A percentile compares a stretch with the other conserved stretches of the same genome.
phyloP scores from a whole-genome alignment of 2,888 invertebrate genomes.

The Digitonthophagus gazella region DNA sequence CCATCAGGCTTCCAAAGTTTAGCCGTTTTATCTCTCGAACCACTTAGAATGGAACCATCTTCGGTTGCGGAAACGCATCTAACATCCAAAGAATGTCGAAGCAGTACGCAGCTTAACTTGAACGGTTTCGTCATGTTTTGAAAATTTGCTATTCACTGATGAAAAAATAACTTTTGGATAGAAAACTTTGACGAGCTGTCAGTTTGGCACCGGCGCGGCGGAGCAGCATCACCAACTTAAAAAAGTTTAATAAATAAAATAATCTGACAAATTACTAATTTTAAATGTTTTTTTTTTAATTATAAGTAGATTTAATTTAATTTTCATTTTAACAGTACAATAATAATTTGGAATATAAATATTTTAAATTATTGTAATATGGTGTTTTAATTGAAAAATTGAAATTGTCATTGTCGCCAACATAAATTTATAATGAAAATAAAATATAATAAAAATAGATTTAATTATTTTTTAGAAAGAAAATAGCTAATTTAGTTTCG shows the following conservation, averaged over 20 bases:
- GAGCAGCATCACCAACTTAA: neutral
- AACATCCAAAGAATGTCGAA: conserved; percentile 84
- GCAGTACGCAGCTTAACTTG: conserved; percentile 75
- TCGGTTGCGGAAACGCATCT: conserved; percentile 67
- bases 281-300: too few relatives aligned
- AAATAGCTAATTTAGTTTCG: too few relatives aligned
- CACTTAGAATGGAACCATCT: conserved; percentile 77
- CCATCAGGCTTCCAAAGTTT: conserved; percentile 81
- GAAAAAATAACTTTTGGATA: conserved; percentile 3
- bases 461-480: too few relatives aligned
- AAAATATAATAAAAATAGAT: too few relatives aligned
- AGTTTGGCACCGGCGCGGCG: conserved; percentile 10
- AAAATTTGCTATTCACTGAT: conserved; percentile 3
- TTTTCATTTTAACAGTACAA: too few relatives aligned
- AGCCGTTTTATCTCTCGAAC: conserved; percentile 84
- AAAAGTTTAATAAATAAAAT: too few relatives aligned
- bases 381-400: too few relatives aligned
- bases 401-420: too few relatives aligned
- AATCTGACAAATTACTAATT: too few relatives aligned
- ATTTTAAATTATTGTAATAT: neutral
- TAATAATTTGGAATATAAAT: neutral
- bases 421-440: too few relatives aligned
- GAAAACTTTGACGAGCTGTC: conserved; percentile 1
- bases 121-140: conserved; percentile 54
- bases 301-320: too few relatives aligned